Evolutionary conservation across 2,113 vertebrate species (phyloP).

Genomic region (Turdus rufiventris): DNA sequence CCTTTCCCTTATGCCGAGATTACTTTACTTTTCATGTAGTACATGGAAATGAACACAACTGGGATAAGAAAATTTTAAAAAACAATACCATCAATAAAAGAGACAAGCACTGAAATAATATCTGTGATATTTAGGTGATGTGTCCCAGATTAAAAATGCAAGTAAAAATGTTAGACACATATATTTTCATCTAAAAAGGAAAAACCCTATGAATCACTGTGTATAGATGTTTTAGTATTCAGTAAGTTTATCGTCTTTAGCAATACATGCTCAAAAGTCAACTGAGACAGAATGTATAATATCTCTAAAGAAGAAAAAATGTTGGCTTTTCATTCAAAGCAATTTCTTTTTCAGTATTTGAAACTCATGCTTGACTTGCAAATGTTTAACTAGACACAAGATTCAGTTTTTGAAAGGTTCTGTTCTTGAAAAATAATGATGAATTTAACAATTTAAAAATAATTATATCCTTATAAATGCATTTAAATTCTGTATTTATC

Average conservation of each 20-base stretch:
- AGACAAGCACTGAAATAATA: neutral
- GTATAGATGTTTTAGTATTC: neutral
- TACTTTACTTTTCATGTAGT: neutral
- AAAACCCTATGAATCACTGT: neutral
- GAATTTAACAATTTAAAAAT: neutral
- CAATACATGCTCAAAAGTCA: neutral
- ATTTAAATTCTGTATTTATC: constrained; percentile 2
- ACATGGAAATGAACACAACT: neutral
- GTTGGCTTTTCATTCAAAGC: neutral
- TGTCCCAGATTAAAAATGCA: neutral
- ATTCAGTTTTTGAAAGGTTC: neutral
- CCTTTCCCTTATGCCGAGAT: neutral
- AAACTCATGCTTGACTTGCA: neutral
- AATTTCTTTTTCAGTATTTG: neutral
- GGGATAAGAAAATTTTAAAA: neutral
- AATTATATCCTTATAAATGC: neutral
- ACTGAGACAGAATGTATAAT: neutral
- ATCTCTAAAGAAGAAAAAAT: neutral
- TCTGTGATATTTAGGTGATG: neutral
- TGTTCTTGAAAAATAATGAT: neutral
- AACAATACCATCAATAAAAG: fast-evolving
- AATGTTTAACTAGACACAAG: neutral
- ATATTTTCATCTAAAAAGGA: neutral
- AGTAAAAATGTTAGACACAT: neutral
- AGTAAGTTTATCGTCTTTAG: neutral